Conservation (phyloP, 2,797 vertebrate genomes). For the Enteromius anoplus region DNA sequence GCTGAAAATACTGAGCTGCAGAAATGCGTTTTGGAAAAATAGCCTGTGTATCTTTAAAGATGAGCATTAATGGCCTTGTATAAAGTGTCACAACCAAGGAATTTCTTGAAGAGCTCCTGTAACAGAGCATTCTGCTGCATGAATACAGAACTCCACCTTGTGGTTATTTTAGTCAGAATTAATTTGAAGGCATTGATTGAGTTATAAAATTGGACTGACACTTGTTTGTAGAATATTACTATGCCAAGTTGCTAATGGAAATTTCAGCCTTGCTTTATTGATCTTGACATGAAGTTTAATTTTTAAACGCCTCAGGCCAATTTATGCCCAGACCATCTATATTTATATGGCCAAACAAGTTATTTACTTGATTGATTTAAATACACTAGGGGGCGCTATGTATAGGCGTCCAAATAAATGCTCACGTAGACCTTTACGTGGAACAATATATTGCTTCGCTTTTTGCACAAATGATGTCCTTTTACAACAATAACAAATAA, state of each 20-base stretch:
- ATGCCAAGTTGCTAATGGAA: neutral
- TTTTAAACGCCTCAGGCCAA: neutral
- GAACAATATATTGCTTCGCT: neutral
- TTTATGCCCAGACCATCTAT: neutral
- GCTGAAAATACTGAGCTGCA: neutral
- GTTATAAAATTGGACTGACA: neutral
- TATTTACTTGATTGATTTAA: neutral
- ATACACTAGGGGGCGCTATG: conserved; percentile 53
- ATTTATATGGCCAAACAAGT: conserved; percentile 2
- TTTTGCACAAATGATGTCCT: neutral
- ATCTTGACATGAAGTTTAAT: neutral
- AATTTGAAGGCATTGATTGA: conserved; percentile 17
- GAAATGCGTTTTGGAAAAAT: neutral
- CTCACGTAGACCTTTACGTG: neutral
- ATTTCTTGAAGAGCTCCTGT: neutral
- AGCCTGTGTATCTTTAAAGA: neutral
- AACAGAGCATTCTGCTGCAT: conserved; percentile 5
- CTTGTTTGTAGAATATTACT: neutral
- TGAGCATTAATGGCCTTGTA: neutral
- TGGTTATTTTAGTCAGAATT: conserved; percentile 50
- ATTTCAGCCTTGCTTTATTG: conserved; percentile 20
- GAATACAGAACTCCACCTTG: conserved; percentile 53
- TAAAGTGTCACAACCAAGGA: neutral
- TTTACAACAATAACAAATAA: neutral
- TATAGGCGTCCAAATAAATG: conserved; percentile 25